Percentiles rank a stretch among this genome's conserved stretches.
phyloP scores from a whole-genome alignment of 2,113 vertebrate genomes.

The Tragelaphus imberbis region DNA sequence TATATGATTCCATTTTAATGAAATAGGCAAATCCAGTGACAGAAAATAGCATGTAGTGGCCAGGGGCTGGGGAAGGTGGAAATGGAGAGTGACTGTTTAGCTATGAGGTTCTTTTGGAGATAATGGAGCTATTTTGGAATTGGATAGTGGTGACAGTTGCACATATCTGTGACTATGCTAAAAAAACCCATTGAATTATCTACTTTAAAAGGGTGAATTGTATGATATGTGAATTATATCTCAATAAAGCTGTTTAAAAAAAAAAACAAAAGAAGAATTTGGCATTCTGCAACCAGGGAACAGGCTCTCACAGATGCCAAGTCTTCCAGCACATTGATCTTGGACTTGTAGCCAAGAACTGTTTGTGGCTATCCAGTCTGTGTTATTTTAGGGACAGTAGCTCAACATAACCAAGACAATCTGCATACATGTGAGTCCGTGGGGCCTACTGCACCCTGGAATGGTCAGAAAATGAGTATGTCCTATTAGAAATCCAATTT shows the following conservation, averaged over 20 bases:
- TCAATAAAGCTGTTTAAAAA: neutral
- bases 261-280: neutral
- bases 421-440: neutral
- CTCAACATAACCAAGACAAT: neutral
- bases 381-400: neutral
- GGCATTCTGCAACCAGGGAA: neutral
- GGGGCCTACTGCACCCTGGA: neutral
- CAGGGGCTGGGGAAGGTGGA: neutral
- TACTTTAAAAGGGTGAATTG: neutral
- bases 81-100: neutral
- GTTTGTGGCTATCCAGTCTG: neutral
- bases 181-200: neutral
- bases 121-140: neutral
- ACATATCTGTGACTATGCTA: neutral
- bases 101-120: neutral
- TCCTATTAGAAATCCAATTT: neutral
- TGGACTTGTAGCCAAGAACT: neutral
- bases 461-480: neutral
- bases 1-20: neutral
- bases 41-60: neutral
- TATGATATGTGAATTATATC: neutral
- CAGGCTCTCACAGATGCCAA: neutral
- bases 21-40: neutral
- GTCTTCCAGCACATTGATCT: neutral
- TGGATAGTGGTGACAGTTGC: neutral